phyloP scores from a whole-genome alignment of 1,140 invertebrate genomes.

The Apis mellifera region Amel_HAv3.1 CM009937.2:955501-956000 shows the following conservation, averaged over 20 bases:
- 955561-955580: slow-evolving; percentile 60
- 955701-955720: slow-evolving; percentile 70
- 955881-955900: no score
- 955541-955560: slow-evolving; percentile 67
- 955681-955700: slow-evolving; percentile 70
- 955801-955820: background rate
- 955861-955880: background rate
- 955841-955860: background rate
- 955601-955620: background rate
- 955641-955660: slow-evolving; percentile 10
- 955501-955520: slow-evolving; percentile 66
- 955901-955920: no score
- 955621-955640: background rate
- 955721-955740: slow-evolving; percentile 68
- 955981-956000: background rate
- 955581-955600: slow-evolving; percentile 8
- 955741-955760: slow-evolving; percentile 51
- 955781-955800: background rate
- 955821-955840: slow-evolving; percentile 2
- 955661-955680: slow-evolving; percentile 58
- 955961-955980: no score
- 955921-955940: no score
- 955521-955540: slow-evolving; percentile 64
- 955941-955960: no score
- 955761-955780: slow-evolving; percentile 23